Conservation (phyloP, 2,888 invertebrate species). For the Emmelina monodactyla region DNA sequence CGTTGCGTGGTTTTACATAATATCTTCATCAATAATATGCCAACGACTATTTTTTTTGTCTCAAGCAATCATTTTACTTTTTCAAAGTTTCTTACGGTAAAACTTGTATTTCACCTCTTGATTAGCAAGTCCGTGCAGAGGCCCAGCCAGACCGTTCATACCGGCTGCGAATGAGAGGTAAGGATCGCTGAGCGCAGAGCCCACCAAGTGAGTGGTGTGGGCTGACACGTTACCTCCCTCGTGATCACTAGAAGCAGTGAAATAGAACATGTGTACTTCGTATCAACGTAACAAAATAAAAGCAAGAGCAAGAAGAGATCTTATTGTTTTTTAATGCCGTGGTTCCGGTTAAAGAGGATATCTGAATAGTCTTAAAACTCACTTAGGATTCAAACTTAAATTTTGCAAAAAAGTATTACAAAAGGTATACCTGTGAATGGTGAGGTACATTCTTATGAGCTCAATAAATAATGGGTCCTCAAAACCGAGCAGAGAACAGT, state of each 20-base stretch:
- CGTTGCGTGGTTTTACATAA: too few relatives aligned
- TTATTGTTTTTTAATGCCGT: too few relatives aligned
- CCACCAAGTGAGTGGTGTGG: conserved; percentile 92
- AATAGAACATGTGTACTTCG: too few relatives aligned
- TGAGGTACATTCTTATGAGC: conserved; percentile 90
- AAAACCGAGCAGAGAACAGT: conserved; percentile 90
- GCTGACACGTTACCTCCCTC: conserved; percentile 97
- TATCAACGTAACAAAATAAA: too few relatives aligned
- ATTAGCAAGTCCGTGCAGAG: conserved; percentile 94
- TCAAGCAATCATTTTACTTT: not conserved
- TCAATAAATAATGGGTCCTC: conserved; percentile 85
- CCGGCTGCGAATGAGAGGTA: conserved; percentile 93
- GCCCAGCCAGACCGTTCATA: conserved; percentile 93
- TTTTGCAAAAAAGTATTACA: too few relatives aligned
- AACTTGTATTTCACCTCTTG: conserved; percentile 83
- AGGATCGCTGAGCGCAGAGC: conserved; percentile 92
- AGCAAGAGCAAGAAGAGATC: too few relatives aligned
- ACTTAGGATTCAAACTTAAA: too few relatives aligned
- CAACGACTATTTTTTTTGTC: too few relatives aligned
- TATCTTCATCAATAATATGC: too few relatives aligned
- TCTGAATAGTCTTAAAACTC: too few relatives aligned
- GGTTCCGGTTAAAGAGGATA: too few relatives aligned
- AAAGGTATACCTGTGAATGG: conserved; percentile 85
- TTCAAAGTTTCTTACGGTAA: not conserved
- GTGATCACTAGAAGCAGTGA: conserved; percentile 73